These are phyloP conservation scores for Noctua janthina DNA, from an alignment of 2,888 invertebrate species.

Conservation along the genomic window DNA sequence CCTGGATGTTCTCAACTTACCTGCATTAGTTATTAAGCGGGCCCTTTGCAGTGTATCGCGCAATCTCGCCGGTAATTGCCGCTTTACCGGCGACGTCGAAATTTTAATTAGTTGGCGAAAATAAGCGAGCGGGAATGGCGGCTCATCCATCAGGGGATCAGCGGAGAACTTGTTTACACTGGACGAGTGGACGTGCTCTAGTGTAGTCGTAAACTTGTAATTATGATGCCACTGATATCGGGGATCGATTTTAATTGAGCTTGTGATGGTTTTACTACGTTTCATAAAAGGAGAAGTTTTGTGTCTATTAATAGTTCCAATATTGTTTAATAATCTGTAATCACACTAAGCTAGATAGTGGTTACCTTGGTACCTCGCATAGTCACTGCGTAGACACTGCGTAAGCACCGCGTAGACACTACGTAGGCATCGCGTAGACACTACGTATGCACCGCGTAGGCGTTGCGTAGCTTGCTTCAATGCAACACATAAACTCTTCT, in stretches of 20 bases:
- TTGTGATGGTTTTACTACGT: slow-evolving; percentile 31
- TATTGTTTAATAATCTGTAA: slow-evolving; percentile 11
- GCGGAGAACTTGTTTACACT: slow-evolving; percentile 64
- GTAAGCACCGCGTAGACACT: neutral
- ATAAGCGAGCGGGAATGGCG: slow-evolving; percentile 46
- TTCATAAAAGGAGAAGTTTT: neutral
- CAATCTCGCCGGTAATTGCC: slow-evolving; percentile 73
- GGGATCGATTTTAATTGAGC: slow-evolving; percentile 56
- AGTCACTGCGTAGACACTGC: too few relatives aligned
- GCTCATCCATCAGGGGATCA: slow-evolving; percentile 66
- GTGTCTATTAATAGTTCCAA: neutral
- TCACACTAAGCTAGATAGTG: neutral
- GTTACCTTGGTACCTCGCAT: too few relatives aligned
- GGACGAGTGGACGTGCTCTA: slow-evolving; percentile 39
- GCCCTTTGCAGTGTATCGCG: slow-evolving; percentile 69
- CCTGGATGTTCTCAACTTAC: slow-evolving; percentile 59
- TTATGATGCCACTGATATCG: slow-evolving; percentile 54
- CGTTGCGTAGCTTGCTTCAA: neutral
- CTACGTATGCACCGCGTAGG: neutral
- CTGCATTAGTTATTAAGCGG: slow-evolving; percentile 68
- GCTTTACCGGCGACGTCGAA: slow-evolving; percentile 73
- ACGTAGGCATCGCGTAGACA: neutral
- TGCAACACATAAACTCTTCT: too few relatives aligned
- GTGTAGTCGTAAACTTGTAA: slow-evolving; percentile 38
- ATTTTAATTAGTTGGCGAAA: slow-evolving; percentile 78